Conservation (phyloP, 2,888 invertebrate genomes). For the Ditula angustiorana region DNA sequence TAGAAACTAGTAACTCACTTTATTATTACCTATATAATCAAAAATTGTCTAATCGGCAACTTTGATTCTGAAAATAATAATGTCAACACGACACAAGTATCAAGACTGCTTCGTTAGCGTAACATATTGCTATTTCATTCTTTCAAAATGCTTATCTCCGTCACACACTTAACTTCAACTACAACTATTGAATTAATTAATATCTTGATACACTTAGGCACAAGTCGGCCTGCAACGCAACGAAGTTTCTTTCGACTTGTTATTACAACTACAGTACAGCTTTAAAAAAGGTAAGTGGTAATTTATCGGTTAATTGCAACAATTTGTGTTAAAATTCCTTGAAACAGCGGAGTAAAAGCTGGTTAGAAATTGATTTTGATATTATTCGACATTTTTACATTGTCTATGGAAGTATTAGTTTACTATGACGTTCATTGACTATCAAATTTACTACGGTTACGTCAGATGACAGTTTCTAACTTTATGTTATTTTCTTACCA, state of each 20-base stretch:
- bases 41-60: too few relatives aligned
- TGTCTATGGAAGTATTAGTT: neutral
- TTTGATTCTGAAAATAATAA: too few relatives aligned
- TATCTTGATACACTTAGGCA: conserved; percentile 42
- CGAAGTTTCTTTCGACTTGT: conserved; percentile 17
- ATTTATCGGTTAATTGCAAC: neutral
- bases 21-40: too few relatives aligned
- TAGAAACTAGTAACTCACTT: too few relatives aligned
- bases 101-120: conserved; percentile 47
- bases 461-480: conserved; percentile 25
- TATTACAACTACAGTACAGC: neutral
- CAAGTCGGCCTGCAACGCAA: conserved; percentile 39
- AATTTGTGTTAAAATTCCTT: conserved; percentile 7
- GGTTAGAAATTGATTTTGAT: conserved; percentile 7
- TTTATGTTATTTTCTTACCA: conserved; percentile 17
- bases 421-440: neutral
- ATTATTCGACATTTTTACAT: conserved; percentile 26
- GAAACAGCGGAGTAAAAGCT: conserved; percentile 17
- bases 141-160: conserved; percentile 49
- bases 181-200: conserved; percentile 48
- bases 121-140: conserved; percentile 53
- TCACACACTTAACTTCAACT: conserved; percentile 67
- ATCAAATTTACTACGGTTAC: conserved; percentile 8
- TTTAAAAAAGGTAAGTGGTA: conserved; percentile 26
- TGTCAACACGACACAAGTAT: conserved; percentile 45